These are phyloP conservation scores for Ptilorrhoa leucosticta DNA, from an alignment of 2,113 vertebrate species.

Conservation along the genomic window DNA sequence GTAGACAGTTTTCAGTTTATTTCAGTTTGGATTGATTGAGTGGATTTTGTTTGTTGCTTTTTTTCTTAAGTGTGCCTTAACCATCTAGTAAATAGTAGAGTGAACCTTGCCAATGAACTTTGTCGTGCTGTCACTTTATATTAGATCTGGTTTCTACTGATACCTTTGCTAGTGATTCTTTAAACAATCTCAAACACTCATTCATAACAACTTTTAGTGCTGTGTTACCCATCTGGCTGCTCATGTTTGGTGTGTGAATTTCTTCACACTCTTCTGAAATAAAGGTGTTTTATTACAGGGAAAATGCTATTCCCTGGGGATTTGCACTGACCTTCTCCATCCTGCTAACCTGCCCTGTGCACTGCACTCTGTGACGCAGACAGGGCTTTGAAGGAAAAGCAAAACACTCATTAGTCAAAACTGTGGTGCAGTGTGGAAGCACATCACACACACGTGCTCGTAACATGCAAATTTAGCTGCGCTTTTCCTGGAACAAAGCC, in stretches of 20 bases:
- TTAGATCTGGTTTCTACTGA: not conserved
- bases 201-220: not conserved
- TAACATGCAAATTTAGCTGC: not conserved
- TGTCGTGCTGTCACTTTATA: accelerated
- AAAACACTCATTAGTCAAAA: not conserved
- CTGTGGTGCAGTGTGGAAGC: not conserved
- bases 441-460: not conserved
- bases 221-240: not conserved
- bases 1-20: not conserved
- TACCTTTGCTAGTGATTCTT: not conserved
- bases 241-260: not conserved
- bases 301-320: not conserved
- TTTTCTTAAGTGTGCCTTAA: not conserved
- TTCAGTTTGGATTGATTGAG: not conserved
- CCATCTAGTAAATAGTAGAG: not conserved
- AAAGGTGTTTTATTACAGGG: not conserved
- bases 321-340: not conserved
- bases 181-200: not conserved
- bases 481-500: not conserved
- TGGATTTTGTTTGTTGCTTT: not conserved
- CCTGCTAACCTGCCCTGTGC: not conserved
- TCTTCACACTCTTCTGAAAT: not conserved
- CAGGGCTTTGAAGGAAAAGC: not conserved
- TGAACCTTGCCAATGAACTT: not conserved
- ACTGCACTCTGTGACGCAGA: not conserved